Percentiles rank a stretch among this genome's conserved stretches.
Evolutionary conservation across 2,113 vertebrate species (phyloP).

Genomic region (Plotosus lineatus): DNA sequence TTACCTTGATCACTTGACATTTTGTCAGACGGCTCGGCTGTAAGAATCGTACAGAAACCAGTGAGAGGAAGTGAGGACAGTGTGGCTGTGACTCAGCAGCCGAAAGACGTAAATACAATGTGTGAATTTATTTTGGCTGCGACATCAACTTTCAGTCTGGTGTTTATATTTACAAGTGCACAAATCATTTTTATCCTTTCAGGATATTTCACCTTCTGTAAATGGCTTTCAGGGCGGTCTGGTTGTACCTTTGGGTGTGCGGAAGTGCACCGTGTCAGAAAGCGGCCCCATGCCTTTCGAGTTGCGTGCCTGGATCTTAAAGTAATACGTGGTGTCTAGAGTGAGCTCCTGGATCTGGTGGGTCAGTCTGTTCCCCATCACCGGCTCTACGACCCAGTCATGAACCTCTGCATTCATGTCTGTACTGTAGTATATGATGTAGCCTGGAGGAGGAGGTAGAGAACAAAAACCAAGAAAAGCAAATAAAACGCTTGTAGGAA

Average conservation of each 20-base stretch:
- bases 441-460: conserved; percentile 71
- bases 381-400: conserved; percentile 97
- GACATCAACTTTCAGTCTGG: background rate
- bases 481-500: background rate
- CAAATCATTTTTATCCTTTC: background rate
- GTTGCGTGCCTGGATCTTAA: conserved; percentile 98
- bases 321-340: conserved; percentile 94
- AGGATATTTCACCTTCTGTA: background rate
- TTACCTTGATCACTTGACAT: conserved; percentile 99
- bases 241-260: conserved; percentile 90
- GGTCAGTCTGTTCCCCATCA: conserved; percentile 93
- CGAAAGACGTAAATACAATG: no score
- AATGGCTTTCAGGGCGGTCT: background rate
- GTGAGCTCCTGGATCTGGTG: conserved; percentile 98
- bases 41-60: conserved; percentile 70
- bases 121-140: background rate
- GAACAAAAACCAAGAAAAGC: background rate
- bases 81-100: background rate
- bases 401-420: conserved; percentile 95
- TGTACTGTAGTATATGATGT: conserved; percentile 98
- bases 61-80: conserved; percentile 65
- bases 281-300: conserved; percentile 99
- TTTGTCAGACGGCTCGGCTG: conserved; percentile 98
- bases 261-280: conserved; percentile 93
- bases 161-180: background rate